A percentile compares a stretch with the other conserved stretches of the same genome.
Evolutionary conservation across 2,888 invertebrate species (phyloP).

Genomic region (Cheilosia vernalis): DNA sequence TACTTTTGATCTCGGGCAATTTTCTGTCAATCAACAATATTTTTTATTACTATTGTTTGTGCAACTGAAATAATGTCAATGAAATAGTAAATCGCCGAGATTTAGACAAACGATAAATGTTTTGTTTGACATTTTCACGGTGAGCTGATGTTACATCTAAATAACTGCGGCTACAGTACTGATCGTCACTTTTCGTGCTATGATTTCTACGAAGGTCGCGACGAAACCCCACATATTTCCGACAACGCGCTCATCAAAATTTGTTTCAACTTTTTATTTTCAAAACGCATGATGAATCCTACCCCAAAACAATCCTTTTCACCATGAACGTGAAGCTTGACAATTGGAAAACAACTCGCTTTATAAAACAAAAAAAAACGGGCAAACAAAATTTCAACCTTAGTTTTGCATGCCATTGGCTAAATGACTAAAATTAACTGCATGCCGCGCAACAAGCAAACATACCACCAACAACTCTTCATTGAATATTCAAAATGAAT

Average conservation of each 20-base stretch:
- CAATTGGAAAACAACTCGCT: neutral
- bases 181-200: too few relatives aligned
- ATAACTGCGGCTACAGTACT: too few relatives aligned
- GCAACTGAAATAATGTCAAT: too few relatives aligned
- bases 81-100: too few relatives aligned
- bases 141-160: too few relatives aligned
- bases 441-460: conserved; percentile 7
- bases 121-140: too few relatives aligned
- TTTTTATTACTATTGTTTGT: too few relatives aligned
- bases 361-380: neutral
- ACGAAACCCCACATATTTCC: neutral
- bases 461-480: conserved; percentile 58
- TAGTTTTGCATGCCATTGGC: conserved; percentile 48
- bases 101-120: too few relatives aligned
- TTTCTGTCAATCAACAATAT: too few relatives aligned
- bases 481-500: conserved; percentile 78
- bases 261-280: neutral
- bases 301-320: neutral
- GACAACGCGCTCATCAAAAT: neutral
- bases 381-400: neutral
- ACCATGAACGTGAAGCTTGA: neutral
- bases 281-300: neutral
- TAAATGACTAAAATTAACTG: conserved; percentile 5
- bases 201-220: too few relatives aligned
- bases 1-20: too few relatives aligned